phyloP scores from a whole-genome alignment of 2,113 vertebrate species.

The Otus sunia region DNA sequence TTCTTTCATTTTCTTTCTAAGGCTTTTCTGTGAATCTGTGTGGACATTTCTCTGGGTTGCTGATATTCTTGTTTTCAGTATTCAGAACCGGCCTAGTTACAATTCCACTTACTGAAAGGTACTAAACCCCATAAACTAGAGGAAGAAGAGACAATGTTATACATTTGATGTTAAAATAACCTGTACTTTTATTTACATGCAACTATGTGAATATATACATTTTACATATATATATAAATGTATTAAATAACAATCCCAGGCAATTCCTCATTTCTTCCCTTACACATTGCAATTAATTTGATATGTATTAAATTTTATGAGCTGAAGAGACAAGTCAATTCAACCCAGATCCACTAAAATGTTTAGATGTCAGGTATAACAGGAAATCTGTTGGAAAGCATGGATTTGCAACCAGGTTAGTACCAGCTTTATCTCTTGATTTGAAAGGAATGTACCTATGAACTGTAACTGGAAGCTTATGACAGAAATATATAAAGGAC shows the following conservation, averaged over 20 bases:
- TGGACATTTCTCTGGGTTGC: neutral
- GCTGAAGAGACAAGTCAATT: constrained; percentile 10
- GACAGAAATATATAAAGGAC: neutral
- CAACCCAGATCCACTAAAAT: neutral
- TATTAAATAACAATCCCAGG: neutral
- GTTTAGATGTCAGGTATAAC: neutral
- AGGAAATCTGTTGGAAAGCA: neutral
- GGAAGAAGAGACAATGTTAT: neutral
- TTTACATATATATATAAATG: neutral
- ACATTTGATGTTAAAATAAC: neutral
- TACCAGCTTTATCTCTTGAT: neutral
- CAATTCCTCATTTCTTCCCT: neutral
- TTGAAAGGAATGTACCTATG: neutral
- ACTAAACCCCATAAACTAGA: neutral
- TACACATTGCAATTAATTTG: neutral
- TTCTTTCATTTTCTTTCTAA: neutral
- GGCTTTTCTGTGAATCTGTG: neutral
- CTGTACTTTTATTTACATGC: neutral
- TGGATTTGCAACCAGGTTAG: neutral
- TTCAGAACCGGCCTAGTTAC: neutral
- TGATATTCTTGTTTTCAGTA: neutral
- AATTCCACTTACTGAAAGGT: neutral
- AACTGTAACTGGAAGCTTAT: neutral
- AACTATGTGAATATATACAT: neutral
- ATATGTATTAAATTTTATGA: neutral